These are phyloP conservation scores for Aleadryas rufinucha DNA, from an alignment of 2,113 vertebrate genomes.

Conservation along the genomic window DNA sequence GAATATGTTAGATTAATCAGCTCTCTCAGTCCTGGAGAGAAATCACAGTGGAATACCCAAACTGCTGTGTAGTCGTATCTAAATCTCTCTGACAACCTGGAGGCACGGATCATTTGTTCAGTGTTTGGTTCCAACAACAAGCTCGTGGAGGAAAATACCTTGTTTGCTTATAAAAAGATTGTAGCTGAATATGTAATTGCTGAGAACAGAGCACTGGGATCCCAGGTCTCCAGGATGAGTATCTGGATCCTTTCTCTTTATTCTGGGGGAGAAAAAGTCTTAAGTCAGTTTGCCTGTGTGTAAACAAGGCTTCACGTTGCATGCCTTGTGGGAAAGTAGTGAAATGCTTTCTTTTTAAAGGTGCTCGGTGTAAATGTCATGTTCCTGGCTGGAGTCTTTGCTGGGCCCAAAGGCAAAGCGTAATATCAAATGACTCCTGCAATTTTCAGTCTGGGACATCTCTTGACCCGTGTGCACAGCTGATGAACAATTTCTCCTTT, in stretches of 20 bases:
- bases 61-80: not conserved
- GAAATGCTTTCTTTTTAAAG: not conserved
- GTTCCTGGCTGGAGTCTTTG: not conserved
- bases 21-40: not conserved
- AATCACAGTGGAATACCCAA: slow-evolving; percentile 26
- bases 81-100: slow-evolving; percentile 46
- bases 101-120: slow-evolving; percentile 10
- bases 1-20: slow-evolving; percentile 38
- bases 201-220: not conserved
- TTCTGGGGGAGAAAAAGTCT: not conserved
- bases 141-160: not conserved
- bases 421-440: not conserved
- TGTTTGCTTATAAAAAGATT: not conserved
- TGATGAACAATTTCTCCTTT: not conserved
- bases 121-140: not conserved
- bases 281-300: not conserved
- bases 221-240: not conserved
- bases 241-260: not conserved
- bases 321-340: not conserved
- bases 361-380: not conserved
- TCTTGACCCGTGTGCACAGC: not conserved
- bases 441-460: not conserved
- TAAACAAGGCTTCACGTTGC: not conserved
- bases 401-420: not conserved
- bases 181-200: not conserved